phyloP scores from a whole-genome alignment of 2,888 invertebrate genomes.

The Incurvaria masculella region DNA sequence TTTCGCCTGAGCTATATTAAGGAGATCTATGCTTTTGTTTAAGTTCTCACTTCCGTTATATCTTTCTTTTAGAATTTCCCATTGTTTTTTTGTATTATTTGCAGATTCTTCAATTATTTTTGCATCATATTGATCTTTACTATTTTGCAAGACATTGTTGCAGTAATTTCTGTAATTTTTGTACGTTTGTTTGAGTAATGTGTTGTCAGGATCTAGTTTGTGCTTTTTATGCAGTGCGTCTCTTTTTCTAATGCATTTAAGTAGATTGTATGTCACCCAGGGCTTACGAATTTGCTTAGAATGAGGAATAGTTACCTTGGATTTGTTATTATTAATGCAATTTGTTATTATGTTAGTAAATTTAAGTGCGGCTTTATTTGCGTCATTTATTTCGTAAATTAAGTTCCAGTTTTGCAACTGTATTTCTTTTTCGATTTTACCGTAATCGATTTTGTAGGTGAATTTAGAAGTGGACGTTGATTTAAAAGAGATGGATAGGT shows the following conservation, averaged over 20 bases:
- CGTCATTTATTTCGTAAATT: background rate
- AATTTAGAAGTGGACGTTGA: background rate
- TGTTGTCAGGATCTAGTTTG: background rate
- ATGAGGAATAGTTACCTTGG: background rate
- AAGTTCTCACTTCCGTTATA: background rate
- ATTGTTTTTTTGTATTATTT: constrained; percentile 1
- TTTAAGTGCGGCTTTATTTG: background rate
- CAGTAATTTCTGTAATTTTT: constrained; percentile 4
- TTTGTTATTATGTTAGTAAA: background rate
- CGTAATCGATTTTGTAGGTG: background rate
- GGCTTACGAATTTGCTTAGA: background rate
- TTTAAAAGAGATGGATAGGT: background rate
- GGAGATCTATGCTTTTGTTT: background rate
- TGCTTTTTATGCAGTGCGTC: background rate
- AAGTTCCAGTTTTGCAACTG: background rate
- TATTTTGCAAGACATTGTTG: background rate
- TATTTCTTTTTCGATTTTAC: background rate
- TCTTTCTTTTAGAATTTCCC: background rate
- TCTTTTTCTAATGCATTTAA: background rate
- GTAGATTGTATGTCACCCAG: constrained; percentile 1
- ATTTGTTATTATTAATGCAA: background rate
- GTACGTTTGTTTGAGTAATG: background rate
- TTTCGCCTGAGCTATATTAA: background rate
- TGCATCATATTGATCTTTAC: background rate
- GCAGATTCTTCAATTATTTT: background rate